Evolutionary conservation across 1,140 invertebrate species (phyloP), one percentile per base, ranked within the genome.

Genomic region (Dinoponera quadriceps): DNA sequence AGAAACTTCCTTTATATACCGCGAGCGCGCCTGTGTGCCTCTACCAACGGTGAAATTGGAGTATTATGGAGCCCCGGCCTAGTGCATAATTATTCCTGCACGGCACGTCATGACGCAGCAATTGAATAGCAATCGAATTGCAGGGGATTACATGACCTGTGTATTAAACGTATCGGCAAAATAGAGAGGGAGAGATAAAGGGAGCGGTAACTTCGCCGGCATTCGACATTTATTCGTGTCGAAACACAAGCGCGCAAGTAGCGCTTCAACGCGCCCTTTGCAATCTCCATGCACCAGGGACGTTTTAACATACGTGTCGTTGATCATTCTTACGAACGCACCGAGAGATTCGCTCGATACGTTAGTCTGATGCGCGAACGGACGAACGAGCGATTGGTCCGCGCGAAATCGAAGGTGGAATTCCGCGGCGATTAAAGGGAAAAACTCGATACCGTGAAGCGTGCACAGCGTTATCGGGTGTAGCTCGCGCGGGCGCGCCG

Each of bases 81-180:
- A 59, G 65, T 55, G 75, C 75, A 80, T 80, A 80, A 80, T 80
- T 80, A 80, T 80, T 80, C 51, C 65, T 69, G 65, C 51, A 54
- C 75, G 65, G 75, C 51, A 69, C 75, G 65, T 80, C 75, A 80
- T 80, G 75, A 80, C 44, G 75, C 75, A 57, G 75, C 75, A 69
- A 78, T 78, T 78, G 75, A 78, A 78, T 78, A 80, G 63, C 75
- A 80, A 80, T 80, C 75, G 75, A 80, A 80, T 80, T 80, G 75
- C 75, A 51, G 49, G n/a, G 65, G 75, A 69, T 80, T 80, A 80
- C 75, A 80, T 69, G 75, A 80, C 51, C 75, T 51, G 75, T 69
- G 75, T 80, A 80, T 80, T 80, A 80, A 80, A 69, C 51, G 75
- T 69, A 57, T 80, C 75, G 75, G 18, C 65, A 71, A 80, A 80